Base-by-base conservation (phyloP, 2,888 invertebrate genomes). In the Lepidonotus clava region DNA sequence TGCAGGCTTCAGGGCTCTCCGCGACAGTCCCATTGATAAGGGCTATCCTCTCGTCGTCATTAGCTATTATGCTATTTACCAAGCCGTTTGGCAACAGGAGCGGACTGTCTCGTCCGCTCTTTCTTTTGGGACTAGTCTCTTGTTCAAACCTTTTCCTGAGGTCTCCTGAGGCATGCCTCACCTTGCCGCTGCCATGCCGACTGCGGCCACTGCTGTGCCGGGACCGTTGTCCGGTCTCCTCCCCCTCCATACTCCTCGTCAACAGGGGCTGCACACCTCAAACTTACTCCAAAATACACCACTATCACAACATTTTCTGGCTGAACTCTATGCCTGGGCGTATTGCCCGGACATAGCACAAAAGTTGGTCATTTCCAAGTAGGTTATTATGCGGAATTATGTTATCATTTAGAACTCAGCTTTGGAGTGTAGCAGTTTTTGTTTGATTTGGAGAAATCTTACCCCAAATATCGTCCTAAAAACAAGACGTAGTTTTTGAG, bases 171-270 rank as follows among this genome's bases (percentile, higher is more conserved):
- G 46, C 51, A 51, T 80, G 80, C 46, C 80, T 80, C 28, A 46
- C 41, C 28, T 80, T 80, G 46, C 80, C 80, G 46, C 80, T 80
- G 11, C 80, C 80, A 80, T 80, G 80, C 28, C 80, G 11, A 32
- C 80, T 80, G 28, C 80, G 41, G 6, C 80, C 34, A 51, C 80
- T 80, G 32, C 46, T 80, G 46, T 80, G 80, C 46, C 80, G 11
- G 34, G 28, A 46, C 28, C 80, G 80, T 28, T 24, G 41, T 18
- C 80, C 80, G 21, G 46, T 41, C 24, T 80, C 80, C 1, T 80
- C 80, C 11, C 21, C 14, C 24, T 41, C 80, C 80, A 80, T 80
- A 4, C 71, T 71, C 38, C 21, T 36, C 1, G 38, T 11, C 5
- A n/a, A 34, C 36, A 6, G 36, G 46, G 8, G 8, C 8, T 18